Evolutionary conservation across 2,113 vertebrate species (phyloP).

Genomic region (Dromaius novaehollandiae): DNA sequence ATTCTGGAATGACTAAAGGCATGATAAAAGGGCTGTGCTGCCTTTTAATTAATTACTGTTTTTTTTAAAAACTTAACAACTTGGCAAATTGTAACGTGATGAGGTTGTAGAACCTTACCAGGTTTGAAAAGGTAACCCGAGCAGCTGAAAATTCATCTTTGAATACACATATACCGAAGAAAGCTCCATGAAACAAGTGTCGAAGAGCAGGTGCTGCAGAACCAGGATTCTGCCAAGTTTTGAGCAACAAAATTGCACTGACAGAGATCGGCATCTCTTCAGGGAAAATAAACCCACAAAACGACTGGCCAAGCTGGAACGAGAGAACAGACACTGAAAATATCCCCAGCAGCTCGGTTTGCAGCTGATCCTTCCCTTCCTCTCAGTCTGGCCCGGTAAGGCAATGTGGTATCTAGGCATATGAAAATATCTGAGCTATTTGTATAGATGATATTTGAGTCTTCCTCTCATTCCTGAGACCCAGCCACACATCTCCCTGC

Average conservation of each 20-base stretch:
- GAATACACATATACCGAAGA: background rate
- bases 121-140: background rate
- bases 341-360: background rate
- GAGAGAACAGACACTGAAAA: background rate
- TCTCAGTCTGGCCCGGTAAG: background rate
- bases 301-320: background rate
- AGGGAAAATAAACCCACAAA: background rate
- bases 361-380: background rate
- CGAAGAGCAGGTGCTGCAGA: background rate
- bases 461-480: background rate
- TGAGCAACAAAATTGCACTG: background rate
- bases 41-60: background rate
- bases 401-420: accelerated
- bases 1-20: background rate
- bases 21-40: background rate
- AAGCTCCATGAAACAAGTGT: background rate
- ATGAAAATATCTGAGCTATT: background rate
- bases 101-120: background rate
- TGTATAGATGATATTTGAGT: no score
- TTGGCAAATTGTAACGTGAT: background rate
- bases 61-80: background rate
- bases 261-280: accelerated
- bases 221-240: background rate
- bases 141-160: background rate
- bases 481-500: background rate